A percentile compares a stretch with the other conserved stretches of the same genome.
Evolutionary conservation across 1,140 invertebrate species (phyloP).

Genomic region (Leucophenga varia): DNA sequence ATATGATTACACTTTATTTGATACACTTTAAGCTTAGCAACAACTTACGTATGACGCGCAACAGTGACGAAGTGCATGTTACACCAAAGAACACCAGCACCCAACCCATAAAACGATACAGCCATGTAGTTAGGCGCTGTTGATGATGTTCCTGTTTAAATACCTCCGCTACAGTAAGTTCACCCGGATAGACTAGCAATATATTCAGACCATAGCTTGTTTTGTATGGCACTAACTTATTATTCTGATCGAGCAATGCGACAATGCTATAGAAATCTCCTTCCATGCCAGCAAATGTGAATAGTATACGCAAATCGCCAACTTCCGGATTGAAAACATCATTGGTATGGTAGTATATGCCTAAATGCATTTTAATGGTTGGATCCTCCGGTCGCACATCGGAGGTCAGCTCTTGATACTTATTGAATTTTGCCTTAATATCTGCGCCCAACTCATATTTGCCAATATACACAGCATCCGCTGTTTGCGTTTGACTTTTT

Average conservation of each 20-base stretch:
- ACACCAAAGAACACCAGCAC: constrained; percentile 70
- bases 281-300: constrained; percentile 77
- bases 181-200: constrained; percentile 65
- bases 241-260: constrained; percentile 68
- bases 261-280: constrained; percentile 76
- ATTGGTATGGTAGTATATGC: constrained; percentile 79
- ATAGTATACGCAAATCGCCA: constrained; percentile 80
- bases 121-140: constrained; percentile 62
- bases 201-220: constrained; percentile 66
- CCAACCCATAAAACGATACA: constrained; percentile 65
- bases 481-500: constrained; percentile 63
- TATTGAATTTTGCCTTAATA: constrained; percentile 74
- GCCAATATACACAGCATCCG: constrained; percentile 63
- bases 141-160: constrained; percentile 67
- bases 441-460: constrained; percentile 61
- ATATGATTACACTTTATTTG: no score
- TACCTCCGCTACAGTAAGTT: constrained; percentile 65
- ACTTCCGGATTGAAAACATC: constrained; percentile 83
- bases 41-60: constrained; percentile 61
- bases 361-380: constrained; percentile 82
- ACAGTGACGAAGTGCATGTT: constrained; percentile 65
- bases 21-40: no score
- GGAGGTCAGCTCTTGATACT: constrained; percentile 78
- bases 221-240: constrained; percentile 68
- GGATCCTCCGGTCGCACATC: constrained; percentile 77